Evolutionary conservation across 2,113 vertebrate species (phyloP).

Genomic region (Ardeotis arabs): DNA sequence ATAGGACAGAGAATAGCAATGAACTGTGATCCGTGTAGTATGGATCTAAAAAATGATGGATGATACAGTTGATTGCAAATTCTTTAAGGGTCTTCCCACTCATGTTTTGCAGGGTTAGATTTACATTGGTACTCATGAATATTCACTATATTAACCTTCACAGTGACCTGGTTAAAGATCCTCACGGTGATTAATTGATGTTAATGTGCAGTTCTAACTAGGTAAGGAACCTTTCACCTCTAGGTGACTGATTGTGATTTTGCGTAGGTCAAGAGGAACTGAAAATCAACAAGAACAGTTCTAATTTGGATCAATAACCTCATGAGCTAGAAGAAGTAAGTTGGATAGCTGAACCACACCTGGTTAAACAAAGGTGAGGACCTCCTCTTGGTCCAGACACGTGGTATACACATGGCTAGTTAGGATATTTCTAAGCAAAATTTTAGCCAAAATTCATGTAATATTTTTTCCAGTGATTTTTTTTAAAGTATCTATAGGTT

Average conservation of each 20-base stretch:
- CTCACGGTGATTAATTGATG: background rate
- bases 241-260: background rate
- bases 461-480: background rate
- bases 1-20: background rate
- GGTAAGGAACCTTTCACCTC: background rate
- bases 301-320: background rate
- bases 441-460: background rate
- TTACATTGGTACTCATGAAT: background rate
- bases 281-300: background rate
- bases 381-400: background rate
- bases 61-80: background rate
- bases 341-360: background rate
- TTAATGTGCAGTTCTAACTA: background rate
- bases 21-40: background rate
- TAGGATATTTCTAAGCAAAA: background rate
- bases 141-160: background rate
- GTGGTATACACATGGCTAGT: background rate
- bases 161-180: background rate
- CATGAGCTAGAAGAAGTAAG: background rate
- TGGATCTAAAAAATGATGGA: background rate
- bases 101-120: background rate
- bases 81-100: background rate
- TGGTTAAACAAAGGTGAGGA: background rate
- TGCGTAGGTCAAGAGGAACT: background rate
- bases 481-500: background rate